Evolutionary conservation across 1,140 invertebrate genomes (phyloP).

Genomic region (Drosophila ambigua): DNA sequence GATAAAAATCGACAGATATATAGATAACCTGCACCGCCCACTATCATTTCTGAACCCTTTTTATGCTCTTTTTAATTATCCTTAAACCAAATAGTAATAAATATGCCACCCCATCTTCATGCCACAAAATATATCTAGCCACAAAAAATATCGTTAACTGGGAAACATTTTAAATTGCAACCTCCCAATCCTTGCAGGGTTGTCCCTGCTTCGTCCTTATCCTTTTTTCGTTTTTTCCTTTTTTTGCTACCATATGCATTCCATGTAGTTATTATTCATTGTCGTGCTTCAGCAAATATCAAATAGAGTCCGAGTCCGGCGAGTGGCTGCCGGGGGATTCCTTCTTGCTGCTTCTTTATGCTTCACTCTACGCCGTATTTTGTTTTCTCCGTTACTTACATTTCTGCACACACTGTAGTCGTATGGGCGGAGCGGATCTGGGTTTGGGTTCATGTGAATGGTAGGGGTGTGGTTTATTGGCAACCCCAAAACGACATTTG

Average conservation of each 20-base stretch:
- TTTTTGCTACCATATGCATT: slow-evolving; percentile 65
- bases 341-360: slow-evolving; percentile 20
- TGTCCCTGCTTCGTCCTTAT: slow-evolving; percentile 5
- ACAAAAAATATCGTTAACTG: not conserved
- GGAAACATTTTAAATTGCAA: slow-evolving; percentile 24
- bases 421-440: not conserved
- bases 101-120: no score
- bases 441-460: slow-evolving; percentile 3
- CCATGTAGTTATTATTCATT: slow-evolving; percentile 78
- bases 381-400: slow-evolving; percentile 38
- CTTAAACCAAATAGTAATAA: not conserved
- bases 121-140: not conserved
- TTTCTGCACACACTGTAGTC: slow-evolving; percentile 53
- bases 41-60: not conserved
- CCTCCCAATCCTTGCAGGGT: slow-evolving; percentile 28
- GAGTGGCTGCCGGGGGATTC: slow-evolving; percentile 41
- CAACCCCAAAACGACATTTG: slow-evolving; percentile 52
- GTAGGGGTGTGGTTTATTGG: slow-evolving; percentile 54
- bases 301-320: slow-evolving; percentile 55
- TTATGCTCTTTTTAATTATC: no score
- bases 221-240: slow-evolving; percentile 6
- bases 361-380: slow-evolving; percentile 16
- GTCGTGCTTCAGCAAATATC: slow-evolving; percentile 76
- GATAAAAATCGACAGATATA: no score
- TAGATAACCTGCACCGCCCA: not conserved